These are phyloP conservation scores for Gila robusta DNA, from an alignment of 2,797 vertebrate genomes.

Conservation along the genomic window DNA sequence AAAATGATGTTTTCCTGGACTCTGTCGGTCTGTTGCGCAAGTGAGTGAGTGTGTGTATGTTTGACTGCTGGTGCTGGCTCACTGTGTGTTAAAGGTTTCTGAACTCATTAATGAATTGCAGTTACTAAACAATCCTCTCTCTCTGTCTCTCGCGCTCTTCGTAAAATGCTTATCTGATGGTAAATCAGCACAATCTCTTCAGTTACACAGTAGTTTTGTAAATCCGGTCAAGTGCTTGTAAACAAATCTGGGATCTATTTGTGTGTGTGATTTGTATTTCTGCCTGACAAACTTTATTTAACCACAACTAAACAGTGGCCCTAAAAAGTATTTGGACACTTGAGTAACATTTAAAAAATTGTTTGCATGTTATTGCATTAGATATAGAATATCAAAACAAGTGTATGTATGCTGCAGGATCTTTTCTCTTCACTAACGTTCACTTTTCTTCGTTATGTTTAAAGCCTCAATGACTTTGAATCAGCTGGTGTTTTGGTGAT, in stretches of 20 bases:
- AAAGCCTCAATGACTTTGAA: neutral
- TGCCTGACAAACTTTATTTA: constrained; percentile 17
- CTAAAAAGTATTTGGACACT: neutral
- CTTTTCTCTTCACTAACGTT: neutral
- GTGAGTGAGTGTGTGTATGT: constrained; percentile 56
- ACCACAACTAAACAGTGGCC: constrained; percentile 8
- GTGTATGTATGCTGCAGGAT: neutral
- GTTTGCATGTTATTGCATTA: neutral
- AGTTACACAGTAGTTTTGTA: constrained; percentile 34
- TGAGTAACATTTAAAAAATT: neutral
- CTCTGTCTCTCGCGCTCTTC: neutral
- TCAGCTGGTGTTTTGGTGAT: neutral
- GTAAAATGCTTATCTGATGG: constrained; percentile 18
- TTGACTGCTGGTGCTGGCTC: constrained; percentile 41
- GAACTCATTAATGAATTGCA: constrained; percentile 42
- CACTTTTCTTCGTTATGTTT: neutral
- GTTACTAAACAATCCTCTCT: constrained; percentile 18
- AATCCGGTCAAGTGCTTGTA: constrained; percentile 41
- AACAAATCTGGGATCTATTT: constrained; percentile 39
- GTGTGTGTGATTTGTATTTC: constrained; percentile 30
- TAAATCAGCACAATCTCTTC: constrained; percentile 30
- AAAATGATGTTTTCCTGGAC: constrained; percentile 52
- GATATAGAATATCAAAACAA: neutral
- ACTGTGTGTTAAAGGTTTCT: constrained; percentile 42
- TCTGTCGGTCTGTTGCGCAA: constrained; percentile 26